Evolutionary conservation across 2,113 vertebrate species (phyloP).

Genomic region (Mirounga angustirostris): DNA sequence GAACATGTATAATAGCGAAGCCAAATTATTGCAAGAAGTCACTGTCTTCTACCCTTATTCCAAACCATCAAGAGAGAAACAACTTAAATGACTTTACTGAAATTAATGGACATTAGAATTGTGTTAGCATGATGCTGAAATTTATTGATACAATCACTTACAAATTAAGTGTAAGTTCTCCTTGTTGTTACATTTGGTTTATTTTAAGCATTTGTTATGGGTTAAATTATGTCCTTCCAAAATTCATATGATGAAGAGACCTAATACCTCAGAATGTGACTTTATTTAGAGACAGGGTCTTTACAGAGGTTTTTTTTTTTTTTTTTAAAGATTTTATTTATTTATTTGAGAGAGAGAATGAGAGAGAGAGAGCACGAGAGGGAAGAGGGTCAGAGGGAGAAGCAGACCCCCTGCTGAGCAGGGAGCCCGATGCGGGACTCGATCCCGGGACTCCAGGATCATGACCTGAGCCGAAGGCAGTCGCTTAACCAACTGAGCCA

Average conservation of each 20-base stretch:
- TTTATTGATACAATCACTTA: neutral
- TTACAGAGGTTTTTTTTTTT: neutral
- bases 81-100: neutral
- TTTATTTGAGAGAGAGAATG: too few relatives aligned
- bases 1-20: neutral
- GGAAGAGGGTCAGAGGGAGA: too few relatives aligned
- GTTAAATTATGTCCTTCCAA: neutral
- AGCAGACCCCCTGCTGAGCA: too few relatives aligned
- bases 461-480: too few relatives aligned
- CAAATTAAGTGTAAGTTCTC: neutral
- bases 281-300: neutral
- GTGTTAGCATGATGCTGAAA: neutral
- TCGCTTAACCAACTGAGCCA: too few relatives aligned
- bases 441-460: too few relatives aligned
- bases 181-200: neutral
- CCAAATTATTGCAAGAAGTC: neutral
- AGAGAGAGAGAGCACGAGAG: too few relatives aligned
- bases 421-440: too few relatives aligned
- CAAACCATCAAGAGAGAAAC: slow-evolving; percentile 8
- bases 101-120: neutral
- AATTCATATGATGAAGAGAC: neutral
- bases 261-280: neutral
- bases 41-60: neutral
- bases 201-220: neutral
- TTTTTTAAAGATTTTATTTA: too few relatives aligned